Conservation (phyloP, 2,888 invertebrate genomes). For the Leucozona laternaria region DNA sequence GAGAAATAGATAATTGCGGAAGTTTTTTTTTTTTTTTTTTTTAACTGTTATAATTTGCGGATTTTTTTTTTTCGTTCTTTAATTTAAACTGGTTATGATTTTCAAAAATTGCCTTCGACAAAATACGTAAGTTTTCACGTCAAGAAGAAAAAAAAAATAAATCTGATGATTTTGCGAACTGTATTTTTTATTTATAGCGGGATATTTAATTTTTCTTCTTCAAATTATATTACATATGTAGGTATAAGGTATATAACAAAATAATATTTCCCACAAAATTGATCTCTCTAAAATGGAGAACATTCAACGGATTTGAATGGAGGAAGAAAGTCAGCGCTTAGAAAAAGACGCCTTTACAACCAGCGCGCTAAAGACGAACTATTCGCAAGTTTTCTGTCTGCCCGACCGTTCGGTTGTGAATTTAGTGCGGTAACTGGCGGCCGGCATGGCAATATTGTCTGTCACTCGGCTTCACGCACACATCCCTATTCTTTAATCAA, state of each 20-base stretch:
- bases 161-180: constrained; percentile 5
- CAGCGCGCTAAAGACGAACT: constrained; percentile 72
- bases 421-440: constrained; percentile 35
- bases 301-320: constrained; percentile 57
- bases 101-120: background rate
- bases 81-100: constrained; percentile 14
- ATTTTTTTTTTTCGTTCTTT: constrained; percentile 8
- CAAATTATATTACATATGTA: background rate
- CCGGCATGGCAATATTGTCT: constrained; percentile 28
- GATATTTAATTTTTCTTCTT: background rate
- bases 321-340: constrained; percentile 49
- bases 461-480: constrained; percentile 30
- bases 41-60: constrained; percentile 34
- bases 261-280: constrained; percentile 50
- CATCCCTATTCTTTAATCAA: constrained; percentile 5
- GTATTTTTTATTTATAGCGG: constrained; percentile 14
- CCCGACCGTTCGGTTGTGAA: constrained; percentile 44
- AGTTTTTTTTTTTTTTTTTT: constrained; percentile 50
- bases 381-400: constrained; percentile 31
- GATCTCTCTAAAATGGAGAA: constrained; percentile 45
- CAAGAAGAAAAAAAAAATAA: constrained; percentile 12
- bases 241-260: background rate
- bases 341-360: constrained; percentile 66
- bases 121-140: constrained; percentile 47
- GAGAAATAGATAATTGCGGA: constrained; percentile 40